Evolutionary conservation across 2,888 invertebrate genomes (phyloP).

Genomic region (Microctonus hyperodae): DNA sequence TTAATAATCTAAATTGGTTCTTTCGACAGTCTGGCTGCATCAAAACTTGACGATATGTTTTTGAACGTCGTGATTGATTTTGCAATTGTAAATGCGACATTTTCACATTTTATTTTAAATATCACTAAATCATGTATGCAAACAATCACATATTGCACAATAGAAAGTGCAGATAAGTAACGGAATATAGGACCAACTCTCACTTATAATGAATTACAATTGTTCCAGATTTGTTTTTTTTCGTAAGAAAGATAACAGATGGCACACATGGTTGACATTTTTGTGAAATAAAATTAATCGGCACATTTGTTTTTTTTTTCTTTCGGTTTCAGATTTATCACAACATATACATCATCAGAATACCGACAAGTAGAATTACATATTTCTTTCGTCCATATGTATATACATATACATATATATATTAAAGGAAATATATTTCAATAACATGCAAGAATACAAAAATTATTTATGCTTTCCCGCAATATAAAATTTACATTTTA

Average conservation of each 20-base stretch:
- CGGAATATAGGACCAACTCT: background rate
- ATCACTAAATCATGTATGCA: no score
- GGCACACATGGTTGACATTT: background rate
- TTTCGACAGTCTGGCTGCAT: slow-evolving; percentile 49
- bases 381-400: background rate
- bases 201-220: background rate
- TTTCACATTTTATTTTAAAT: background rate
- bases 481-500: background rate
- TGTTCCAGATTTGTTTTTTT: background rate
- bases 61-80: slow-evolving; percentile 35
- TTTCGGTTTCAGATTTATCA: background rate
- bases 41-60: slow-evolving; percentile 40
- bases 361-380: background rate
- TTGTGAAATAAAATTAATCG: background rate
- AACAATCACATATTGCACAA: no score
- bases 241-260: background rate
- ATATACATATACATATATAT: no score
- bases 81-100: slow-evolving; percentile 37
- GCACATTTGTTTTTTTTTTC: background rate
- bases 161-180: background rate
- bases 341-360: background rate
- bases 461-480: background rate
- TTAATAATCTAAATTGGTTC: slow-evolving; percentile 50
- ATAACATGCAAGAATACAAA: background rate
- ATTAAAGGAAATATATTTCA: background rate